Percentiles rank a stretch among this genome's conserved stretches.
Evolutionary conservation across 2,797 vertebrate species (phyloP).

Genomic region (Petrocephalus sullivani): DNA sequence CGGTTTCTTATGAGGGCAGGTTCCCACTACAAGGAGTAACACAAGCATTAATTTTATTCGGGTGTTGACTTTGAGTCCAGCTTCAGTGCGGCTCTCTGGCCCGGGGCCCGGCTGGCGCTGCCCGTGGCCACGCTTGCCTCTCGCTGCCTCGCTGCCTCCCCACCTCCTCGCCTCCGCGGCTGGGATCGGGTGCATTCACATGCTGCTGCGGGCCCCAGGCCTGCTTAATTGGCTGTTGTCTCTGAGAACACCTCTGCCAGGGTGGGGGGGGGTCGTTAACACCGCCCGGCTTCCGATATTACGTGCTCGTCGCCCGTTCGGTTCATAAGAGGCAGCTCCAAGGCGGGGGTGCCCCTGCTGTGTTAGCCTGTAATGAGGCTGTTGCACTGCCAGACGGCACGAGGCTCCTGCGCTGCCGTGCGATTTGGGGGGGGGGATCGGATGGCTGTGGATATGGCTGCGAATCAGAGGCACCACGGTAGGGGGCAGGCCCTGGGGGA

Average conservation of each 20-base stretch:
- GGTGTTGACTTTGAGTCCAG: background rate
- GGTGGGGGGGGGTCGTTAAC: conserved; percentile 30
- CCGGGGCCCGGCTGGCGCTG: background rate
- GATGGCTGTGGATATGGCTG: background rate
- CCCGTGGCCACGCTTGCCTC: no score
- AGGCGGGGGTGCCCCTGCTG: background rate
- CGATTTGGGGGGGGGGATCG: conserved; percentile 3
- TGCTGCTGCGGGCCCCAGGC: conserved; percentile 2
- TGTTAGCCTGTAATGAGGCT: background rate
- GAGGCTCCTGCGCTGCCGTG: no score
- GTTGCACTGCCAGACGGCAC: background rate
- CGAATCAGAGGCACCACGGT: background rate
- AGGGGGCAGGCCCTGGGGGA: background rate
- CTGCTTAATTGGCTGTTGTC: conserved; percentile 30
- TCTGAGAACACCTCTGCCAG: conserved; percentile 31
- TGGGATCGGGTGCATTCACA: background rate
- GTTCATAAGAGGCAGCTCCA: conserved; percentile 33
- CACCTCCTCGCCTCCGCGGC: no score
- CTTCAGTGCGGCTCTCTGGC: background rate
- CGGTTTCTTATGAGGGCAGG: background rate
- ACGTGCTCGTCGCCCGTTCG: conserved; percentile 34
- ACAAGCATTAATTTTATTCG: background rate
- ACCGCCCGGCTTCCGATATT: conserved; percentile 44
- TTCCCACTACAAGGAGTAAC: background rate
- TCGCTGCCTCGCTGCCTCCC: background rate